Percentiles rank a stretch among this genome's conserved stretches.
Evolutionary conservation across 2,113 vertebrate species (phyloP).

Genomic region (Ursus arctos): DNA sequence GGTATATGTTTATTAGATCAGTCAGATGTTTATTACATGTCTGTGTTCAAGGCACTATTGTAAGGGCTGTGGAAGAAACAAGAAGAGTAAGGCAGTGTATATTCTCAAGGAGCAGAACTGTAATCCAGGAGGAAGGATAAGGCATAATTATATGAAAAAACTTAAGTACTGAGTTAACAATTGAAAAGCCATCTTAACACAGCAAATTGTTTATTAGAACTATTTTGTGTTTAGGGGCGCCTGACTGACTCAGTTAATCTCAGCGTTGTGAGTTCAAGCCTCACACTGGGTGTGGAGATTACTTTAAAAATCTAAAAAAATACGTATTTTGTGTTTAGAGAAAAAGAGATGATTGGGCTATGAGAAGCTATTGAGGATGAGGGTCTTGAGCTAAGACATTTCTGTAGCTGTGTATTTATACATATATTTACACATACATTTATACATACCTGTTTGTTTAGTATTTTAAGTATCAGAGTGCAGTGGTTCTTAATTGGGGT

Average conservation of each 20-base stretch:
- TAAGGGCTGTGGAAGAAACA: conserved; percentile 21
- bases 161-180: not conserved
- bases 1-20: not conserved
- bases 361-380: not conserved
- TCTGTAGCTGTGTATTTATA: not conserved
- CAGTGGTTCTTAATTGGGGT: not conserved
- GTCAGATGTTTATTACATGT: conserved; percentile 9
- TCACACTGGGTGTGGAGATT: not conserved
- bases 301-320: not conserved
- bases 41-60: not conserved
- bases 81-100: not conserved
- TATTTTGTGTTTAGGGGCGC: not conserved
- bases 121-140: conserved; percentile 30
- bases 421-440: not conserved
- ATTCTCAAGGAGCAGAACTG: conserved; percentile 22
- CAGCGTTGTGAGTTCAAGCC: not conserved
- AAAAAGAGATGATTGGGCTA: not conserved
- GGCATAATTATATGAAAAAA: conserved; percentile 53
- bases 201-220: not conserved
- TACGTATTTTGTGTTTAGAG: not conserved
- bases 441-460: not conserved
- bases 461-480: not conserved
- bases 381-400: not conserved
- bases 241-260: not conserved
- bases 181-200: not conserved